A percentile compares a stretch with the other conserved stretches of the same genome.
phyloP scores from a whole-genome alignment of 2,113 vertebrate genomes.

The Caranx ignobilis region DNA sequence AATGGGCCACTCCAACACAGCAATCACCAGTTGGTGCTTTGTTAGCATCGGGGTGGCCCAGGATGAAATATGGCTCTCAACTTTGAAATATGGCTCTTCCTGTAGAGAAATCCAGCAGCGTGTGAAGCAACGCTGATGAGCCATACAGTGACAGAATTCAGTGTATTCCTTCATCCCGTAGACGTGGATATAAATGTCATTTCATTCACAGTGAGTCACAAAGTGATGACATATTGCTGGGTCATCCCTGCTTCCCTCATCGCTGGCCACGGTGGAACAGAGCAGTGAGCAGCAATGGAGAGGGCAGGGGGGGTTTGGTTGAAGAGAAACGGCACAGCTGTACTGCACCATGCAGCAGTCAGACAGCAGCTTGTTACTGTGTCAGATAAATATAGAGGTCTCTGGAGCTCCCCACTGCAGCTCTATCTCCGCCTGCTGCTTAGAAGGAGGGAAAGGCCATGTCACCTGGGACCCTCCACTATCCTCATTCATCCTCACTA shows the following conservation, averaged over 20 bases:
- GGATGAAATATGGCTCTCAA: conserved; percentile 65
- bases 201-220: conserved; percentile 34
- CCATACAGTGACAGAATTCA: conserved; percentile 4
- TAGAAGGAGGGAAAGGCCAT: conserved; percentile 67
- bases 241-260: conserved; percentile 49
- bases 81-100: conserved; percentile 56
- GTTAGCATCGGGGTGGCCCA: conserved; percentile 70
- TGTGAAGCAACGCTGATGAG: conserved; percentile 36
- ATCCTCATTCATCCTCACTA: conserved; percentile 71
- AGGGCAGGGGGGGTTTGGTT: conserved; percentile 12
- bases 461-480: conserved; percentile 68
- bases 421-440: conserved; percentile 63
- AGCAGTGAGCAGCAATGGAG: conserved; percentile 11
- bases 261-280: conserved; percentile 33
- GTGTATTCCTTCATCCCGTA: conserved; percentile 22
- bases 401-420: conserved; percentile 67
- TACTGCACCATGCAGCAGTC: conserved; percentile 61
- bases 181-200: conserved; percentile 5
- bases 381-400: conserved; percentile 83
- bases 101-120: conserved; percentile 50
- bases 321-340: conserved; percentile 65
- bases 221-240: conserved; percentile 57
- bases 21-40: conserved; percentile 76
- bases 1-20: conserved; percentile 67
- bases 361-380: conserved; percentile 78